Conservation (phyloP, 2,797 vertebrate species). For the Philypnodon macrostomus region DNA sequence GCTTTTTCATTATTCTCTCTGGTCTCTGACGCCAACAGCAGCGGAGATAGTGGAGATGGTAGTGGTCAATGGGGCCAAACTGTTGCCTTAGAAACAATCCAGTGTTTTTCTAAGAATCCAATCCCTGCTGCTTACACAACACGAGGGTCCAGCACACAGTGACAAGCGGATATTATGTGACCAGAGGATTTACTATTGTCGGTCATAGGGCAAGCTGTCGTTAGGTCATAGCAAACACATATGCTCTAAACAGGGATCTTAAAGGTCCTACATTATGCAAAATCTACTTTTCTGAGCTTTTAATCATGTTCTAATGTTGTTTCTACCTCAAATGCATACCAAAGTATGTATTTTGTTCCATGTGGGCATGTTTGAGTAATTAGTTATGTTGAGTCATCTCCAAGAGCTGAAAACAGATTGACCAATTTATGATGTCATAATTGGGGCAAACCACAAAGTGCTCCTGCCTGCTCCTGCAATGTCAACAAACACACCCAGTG, state of each 20-base stretch:
- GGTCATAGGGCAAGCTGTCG: neutral
- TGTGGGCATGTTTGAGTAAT: too few relatives aligned
- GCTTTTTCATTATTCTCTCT: constrained; percentile 7
- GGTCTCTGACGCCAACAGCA: neutral
- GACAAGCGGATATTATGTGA: constrained; percentile 13
- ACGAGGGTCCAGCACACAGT: neutral
- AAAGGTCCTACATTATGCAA: too few relatives aligned
- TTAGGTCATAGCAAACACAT: constrained; percentile 1
- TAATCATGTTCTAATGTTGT: too few relatives aligned
- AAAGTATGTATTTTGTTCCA: too few relatives aligned
- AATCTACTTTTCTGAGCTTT: too few relatives aligned
- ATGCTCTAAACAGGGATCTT: neutral
- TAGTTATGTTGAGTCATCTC: too few relatives aligned
- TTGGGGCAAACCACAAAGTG: too few relatives aligned
- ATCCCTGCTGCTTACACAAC: constrained; percentile 35
- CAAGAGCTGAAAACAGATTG: too few relatives aligned
- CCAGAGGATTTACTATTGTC: constrained; percentile 5
- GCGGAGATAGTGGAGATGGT: neutral
- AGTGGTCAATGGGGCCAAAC: constrained; percentile 17
- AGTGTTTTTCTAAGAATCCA: constrained; percentile 32
- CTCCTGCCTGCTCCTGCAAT: too few relatives aligned
- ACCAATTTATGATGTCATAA: too few relatives aligned
- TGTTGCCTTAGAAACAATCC: constrained; percentile 47
- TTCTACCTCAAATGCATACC: too few relatives aligned
- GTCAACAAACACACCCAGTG: too few relatives aligned